Base-by-base conservation (phyloP, 2,888 invertebrate species). In the Phlogophora meticulosa region DNA sequence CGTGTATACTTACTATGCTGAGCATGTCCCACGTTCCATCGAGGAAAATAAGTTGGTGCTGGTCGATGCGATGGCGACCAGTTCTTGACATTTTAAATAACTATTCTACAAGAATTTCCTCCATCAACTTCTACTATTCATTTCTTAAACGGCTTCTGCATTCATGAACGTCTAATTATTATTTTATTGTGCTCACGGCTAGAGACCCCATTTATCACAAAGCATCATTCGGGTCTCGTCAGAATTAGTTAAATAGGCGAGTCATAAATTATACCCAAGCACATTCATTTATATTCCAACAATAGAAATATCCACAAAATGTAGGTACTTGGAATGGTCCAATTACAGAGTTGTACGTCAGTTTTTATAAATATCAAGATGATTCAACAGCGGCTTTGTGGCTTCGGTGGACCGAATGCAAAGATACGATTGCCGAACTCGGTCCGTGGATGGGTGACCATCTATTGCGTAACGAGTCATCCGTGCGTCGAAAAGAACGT, bases 231-330 rank as follows among this genome's bases (percentile, higher is more conserved):
- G 17, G 20, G 3, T 72, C 40, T 42, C 15, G 48, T 49, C 72
- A 42, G 24, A 28, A 64, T 64, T 28, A 28, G 28, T 5, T 65
- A 51, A 66, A 74, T 52, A 56, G 45, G 36, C 22, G 4, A 36
- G 28, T 17, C 28, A 66, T 52, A 36, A 67, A 73, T 69, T 51
- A 64, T 64, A 48, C 38, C 42, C 49, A 72, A 17, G 15, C 11
- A 42, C 15, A 15, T 61, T 7, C 1, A 49, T 49, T 49, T 55
- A 38, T 22, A 38, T 49, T 43, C 20, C 20, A 46, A 36, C 24
- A 38, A 52, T 53, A 73, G 28, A 53, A 42, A 24, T 42, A 4
- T 46, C 20, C 43, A 42, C 9, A 32, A 73, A 48, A 48, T 48
- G 4, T 53, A 5, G 7, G 10, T 13, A 43, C 7, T 51, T 40